Evolutionary conservation across 1,140 invertebrate genomes (phyloP), one percentile per base, ranked within the genome.

Genomic region (Aricia agestis): DNA sequence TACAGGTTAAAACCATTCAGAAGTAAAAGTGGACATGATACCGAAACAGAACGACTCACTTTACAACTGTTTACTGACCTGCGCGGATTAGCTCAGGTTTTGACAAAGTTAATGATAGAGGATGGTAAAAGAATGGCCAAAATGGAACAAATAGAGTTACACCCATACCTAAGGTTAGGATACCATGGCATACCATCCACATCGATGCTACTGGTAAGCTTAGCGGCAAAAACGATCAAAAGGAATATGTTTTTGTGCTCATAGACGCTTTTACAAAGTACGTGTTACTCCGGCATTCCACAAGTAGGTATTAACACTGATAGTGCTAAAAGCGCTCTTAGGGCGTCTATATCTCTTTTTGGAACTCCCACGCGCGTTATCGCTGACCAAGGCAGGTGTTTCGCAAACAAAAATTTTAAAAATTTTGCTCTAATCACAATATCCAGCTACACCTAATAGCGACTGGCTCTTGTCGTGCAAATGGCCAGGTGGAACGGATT

Each of bases 381-480:
- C 42, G 82, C 79, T 9, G 85, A 83, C 78, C 78, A 83, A 63
- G 81, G 78, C 15, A 52, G 83, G 25, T 79, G 75, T 72, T 88
- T 87, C 67, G 79, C 84, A 1, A 73, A 71, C 57, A 70, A 72
- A 68, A 76, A 78, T 10, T 86, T 86, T 74, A 70, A 68, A 25
- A 66, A 84, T 87, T 81, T 73, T 85, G 81, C 42, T 18, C 41
- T 2, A 36, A 31, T 17, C 57, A 76, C 6, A 76, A 79, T 61
- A 79, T 82, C 11, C 17, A 77, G 2, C 41, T 82, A 57, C 80
- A 80, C 67, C 66, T 84, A 6, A 79, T 83, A n/a, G 81, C 82
- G 3, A 83, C 78, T 0, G 77, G 76, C 31, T 66, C 70, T 9
- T 73, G 66, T 68, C 74, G 76, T 6, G 77, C 73, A 0, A 78